A percentile compares a stretch with the other conserved stretches of the same genome.
phyloP scores from a whole-genome alignment of 2,113 vertebrate species.

The Apteryx owenii region DNA sequence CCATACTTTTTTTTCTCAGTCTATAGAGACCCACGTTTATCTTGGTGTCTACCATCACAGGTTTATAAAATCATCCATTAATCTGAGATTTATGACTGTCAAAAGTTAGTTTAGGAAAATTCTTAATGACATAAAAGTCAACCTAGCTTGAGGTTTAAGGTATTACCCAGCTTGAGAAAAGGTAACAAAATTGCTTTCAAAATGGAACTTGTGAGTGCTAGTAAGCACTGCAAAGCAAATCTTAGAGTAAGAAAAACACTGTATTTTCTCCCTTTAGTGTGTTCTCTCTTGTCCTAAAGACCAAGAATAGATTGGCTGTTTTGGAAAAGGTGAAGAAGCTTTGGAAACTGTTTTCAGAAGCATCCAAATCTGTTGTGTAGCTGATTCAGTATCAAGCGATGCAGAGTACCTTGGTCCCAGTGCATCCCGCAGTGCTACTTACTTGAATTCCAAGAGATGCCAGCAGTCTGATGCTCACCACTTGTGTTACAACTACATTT shows the following conservation, averaged over 20 bases:
- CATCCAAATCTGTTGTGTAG: not conserved
- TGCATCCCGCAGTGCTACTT: not conserved
- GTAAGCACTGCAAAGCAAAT: too few species aligned
- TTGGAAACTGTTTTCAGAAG: not conserved
- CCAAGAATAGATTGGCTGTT: not conserved
- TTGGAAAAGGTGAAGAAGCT: not conserved
- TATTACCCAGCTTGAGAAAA: not conserved
- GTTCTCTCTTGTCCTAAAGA: not conserved
- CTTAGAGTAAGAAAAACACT: not conserved
- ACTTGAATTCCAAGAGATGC: not conserved
- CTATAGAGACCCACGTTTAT: not conserved
- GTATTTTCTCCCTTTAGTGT: not conserved
- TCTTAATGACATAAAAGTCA: not conserved
- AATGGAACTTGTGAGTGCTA: not conserved
- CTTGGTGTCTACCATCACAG: not conserved
- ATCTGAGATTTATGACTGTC: too few species aligned
- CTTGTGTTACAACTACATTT: not conserved
- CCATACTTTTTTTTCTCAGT: not conserved
- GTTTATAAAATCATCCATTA: not conserved
- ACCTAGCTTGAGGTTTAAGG: not conserved
- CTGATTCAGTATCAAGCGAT: not conserved
- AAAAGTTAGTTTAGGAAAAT: not conserved
- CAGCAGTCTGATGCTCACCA: fast-evolving
- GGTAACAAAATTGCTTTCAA: not conserved
- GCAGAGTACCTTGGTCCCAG: not conserved